Evolutionary conservation across 2,797 vertebrate genomes (phyloP), one percentile per base, ranked within the genome.

Genomic region (Rhinatrema bivittatum): DNA sequence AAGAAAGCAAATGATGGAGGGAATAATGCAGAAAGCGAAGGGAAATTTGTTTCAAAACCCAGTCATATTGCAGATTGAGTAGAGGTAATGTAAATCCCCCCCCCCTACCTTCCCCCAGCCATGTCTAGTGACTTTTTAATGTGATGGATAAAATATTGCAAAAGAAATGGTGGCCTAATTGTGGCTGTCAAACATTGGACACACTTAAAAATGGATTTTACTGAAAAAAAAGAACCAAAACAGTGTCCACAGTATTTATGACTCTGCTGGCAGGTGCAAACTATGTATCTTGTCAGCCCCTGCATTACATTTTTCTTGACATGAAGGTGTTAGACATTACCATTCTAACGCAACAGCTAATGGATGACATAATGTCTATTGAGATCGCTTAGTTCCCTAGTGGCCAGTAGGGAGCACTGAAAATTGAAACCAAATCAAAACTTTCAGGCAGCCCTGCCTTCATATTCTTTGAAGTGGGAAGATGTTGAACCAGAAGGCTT

Each of bases 331-430:
- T 78, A 77, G 68, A 73, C 60, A 38, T 49, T 70, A 46, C 78
- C 68, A 84, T 82, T 72, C 41, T 18, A 60, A 72, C 42, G 47
- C 47, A 47, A 70, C 54, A 57, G 42, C 66, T 56, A 20, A 54
- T 50, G 53, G 49, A 65, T 82, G 79, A 85, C 81, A 77, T 82
- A 66, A 82, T 70, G 75, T 84, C 82, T 83, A 56, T 75, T 67
- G 68, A 81, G 73, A 62, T 46, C 49, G 5, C 45, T 53, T 47
- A 56, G 55, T 53, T 70, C 53, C 37, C 42, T 49, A 59, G 31
- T 40, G 57, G 53, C 65, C 65, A 62, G 68, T 53, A 59, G 70
- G 57, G 64, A 62, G 24, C 52, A 62, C 62, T 70, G 63, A 78
- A 74, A 73, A 66, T 56, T 44, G 41, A 74, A 56, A 58, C 28